These are phyloP conservation scores for Chymomyza costata DNA, from an alignment of 1,140 invertebrate genomes.

Conservation along the genomic window DNA sequence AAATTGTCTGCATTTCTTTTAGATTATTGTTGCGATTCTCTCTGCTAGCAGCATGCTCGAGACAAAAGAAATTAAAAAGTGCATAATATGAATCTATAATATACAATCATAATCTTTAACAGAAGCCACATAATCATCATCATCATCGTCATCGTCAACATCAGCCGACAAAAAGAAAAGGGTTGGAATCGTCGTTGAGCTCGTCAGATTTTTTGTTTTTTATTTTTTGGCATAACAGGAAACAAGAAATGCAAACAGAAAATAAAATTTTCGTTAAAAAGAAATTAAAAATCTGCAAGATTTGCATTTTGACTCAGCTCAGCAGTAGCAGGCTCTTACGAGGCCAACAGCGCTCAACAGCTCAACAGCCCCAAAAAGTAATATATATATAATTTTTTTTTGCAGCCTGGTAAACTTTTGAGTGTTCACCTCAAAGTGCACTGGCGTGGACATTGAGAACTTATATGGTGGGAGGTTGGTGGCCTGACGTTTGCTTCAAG, in stretches of 20 bases:
- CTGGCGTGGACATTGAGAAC: conserved; percentile 54
- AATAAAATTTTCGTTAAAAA: conserved; percentile 73
- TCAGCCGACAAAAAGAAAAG: conserved; percentile 52
- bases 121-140: conserved; percentile 20
- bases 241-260: conserved; percentile 71
- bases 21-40: too few relatives aligned
- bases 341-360: background rate
- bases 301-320: conserved; percentile 58
- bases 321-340: conserved; percentile 1
- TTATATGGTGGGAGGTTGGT: conserved; percentile 9
- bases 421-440: conserved; percentile 70
- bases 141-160: conserved; percentile 8
- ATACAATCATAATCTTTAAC: conserved; percentile 67
- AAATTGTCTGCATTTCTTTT: conserved; percentile 37
- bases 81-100: conserved; percentile 73
- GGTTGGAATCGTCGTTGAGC: conserved; percentile 44
- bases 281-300: conserved; percentile 74
- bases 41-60: conserved; percentile 22
- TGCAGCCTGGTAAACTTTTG: conserved; percentile 48
- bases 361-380: conserved; percentile 14
- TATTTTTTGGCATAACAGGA: conserved; percentile 26
- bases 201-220: background rate
- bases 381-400: conserved; percentile 45
- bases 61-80: conserved; percentile 68
- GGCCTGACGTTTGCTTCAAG: conserved; percentile 5